phyloP scores from a whole-genome alignment of 2,113 vertebrate species.

The Mesoclemmys tuberculata region DNA sequence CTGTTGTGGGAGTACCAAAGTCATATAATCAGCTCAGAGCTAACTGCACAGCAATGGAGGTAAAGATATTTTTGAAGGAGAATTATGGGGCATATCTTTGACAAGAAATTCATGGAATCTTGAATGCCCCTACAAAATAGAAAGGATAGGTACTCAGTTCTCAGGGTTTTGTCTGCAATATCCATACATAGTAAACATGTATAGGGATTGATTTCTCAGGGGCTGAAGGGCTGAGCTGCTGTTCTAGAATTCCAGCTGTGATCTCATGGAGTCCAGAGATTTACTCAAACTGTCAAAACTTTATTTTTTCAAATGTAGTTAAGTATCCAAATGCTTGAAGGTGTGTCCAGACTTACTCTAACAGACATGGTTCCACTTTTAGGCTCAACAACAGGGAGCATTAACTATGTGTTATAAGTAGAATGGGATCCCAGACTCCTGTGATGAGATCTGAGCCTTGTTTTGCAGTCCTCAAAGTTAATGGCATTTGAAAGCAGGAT shows the following conservation, averaged over 20 bases:
- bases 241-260: no score
- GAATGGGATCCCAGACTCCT: background rate
- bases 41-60: rapidly evolving
- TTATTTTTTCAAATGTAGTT: no score
- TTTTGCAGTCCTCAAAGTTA: background rate
- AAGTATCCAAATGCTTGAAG: background rate
- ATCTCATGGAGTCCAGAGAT: no score
- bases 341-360: background rate
- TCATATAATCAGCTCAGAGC: background rate
- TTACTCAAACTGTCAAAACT: no score
- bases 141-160: no score
- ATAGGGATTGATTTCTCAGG: no score
- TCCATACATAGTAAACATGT: no score
- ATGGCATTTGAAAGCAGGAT: background rate
- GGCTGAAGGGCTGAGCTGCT: no score
- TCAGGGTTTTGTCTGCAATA: no score
- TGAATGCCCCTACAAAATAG: no score
- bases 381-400: no score
- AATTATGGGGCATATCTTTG: background rate
- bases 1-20: no score
- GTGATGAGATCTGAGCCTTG: background rate
- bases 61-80: background rate
- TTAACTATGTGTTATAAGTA: background rate
- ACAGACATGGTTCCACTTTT: background rate
- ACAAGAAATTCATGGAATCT: background rate